Conservation (phyloP, 2,113 vertebrate species). For the Periophthalmodon schlosseri region DNA sequence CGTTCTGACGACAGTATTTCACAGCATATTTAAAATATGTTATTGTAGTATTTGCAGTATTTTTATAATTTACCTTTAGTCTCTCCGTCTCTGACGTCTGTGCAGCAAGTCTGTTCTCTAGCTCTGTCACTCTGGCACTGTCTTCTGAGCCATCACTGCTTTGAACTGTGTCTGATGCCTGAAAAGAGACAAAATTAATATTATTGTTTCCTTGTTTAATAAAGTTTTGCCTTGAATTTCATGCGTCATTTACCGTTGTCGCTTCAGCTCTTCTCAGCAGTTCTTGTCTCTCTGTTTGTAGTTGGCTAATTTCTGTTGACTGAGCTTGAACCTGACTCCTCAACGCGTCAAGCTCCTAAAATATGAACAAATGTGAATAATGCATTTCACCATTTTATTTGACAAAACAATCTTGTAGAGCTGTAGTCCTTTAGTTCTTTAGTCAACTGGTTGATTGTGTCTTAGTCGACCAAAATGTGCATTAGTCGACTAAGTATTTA, state of each 20-base stretch:
- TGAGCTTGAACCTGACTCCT: slow-evolving; percentile 82
- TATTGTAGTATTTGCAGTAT: no score
- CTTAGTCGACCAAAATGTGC: no score
- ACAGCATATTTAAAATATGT: not conserved
- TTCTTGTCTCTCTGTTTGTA: slow-evolving; percentile 85
- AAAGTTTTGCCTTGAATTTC: not conserved
- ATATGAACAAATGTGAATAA: not conserved
- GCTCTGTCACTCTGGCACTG: slow-evolving; percentile 62
- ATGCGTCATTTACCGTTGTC: slow-evolving; percentile 54
- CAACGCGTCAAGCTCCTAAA: slow-evolving; percentile 84
- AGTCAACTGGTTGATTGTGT: no score
- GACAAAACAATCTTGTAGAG: no score
- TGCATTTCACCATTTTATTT: no score
- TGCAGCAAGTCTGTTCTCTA: slow-evolving; percentile 77
- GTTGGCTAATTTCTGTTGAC: slow-evolving; percentile 80
- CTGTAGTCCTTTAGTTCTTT: no score
- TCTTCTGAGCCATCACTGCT: slow-evolving; percentile 41
- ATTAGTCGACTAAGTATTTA: no score
- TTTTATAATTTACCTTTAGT: slow-evolving; percentile 75
- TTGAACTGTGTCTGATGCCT: slow-evolving; percentile 65
- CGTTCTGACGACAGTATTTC: no score
- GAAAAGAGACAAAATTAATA: not conserved
- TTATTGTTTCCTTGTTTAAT: not conserved
- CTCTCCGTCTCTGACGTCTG: slow-evolving; percentile 80
- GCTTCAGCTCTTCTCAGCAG: slow-evolving; percentile 76